A percentile compares a stretch with the other conserved stretches of the same genome.
These are phyloP conservation scores for Typhlichthys subterraneus DNA, from an alignment of 2,797 vertebrate genomes.

Conservation along the genomic window DNA sequence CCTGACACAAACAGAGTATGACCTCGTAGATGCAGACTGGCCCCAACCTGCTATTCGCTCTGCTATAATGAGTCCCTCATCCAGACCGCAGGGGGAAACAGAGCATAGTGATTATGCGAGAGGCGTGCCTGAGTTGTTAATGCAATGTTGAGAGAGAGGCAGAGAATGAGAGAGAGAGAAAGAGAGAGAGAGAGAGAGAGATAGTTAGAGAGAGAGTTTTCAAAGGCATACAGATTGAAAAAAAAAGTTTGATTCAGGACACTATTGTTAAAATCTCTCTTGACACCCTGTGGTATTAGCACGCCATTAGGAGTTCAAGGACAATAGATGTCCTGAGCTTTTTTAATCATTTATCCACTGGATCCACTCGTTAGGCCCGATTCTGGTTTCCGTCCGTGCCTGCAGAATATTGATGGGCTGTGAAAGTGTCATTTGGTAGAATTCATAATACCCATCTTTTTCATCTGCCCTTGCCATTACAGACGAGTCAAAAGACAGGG, in stretches of 20 bases:
- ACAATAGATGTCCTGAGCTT: conserved; percentile 60
- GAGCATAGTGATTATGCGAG: conserved; percentile 65
- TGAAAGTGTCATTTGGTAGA: conserved; percentile 47
- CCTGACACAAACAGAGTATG: conserved; percentile 10
- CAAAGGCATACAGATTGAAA: conserved; percentile 47
- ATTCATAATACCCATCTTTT: conserved; percentile 49
- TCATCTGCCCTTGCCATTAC: conserved; percentile 43
- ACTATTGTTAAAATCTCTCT: conserved; percentile 67
- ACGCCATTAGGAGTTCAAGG: conserved; percentile 73
- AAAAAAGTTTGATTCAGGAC: conserved; percentile 63
- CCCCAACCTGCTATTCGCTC: conserved; percentile 36
- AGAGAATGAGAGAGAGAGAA: conserved; percentile 11
- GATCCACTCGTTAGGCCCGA: conserved; percentile 63
- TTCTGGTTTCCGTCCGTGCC: conserved; percentile 33
- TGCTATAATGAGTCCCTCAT: conserved; percentile 68
- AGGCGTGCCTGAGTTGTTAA: conserved; percentile 65
- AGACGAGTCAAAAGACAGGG: conserved; percentile 35
- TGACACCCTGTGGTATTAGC: conserved; percentile 65
- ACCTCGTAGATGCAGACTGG: conserved; percentile 39
- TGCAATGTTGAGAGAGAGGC: conserved; percentile 34
- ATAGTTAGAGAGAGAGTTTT: conserved; percentile 30
- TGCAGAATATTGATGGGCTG: conserved; percentile 67
- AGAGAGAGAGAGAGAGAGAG: conserved; percentile 8
- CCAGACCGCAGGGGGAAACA: conserved; percentile 55
- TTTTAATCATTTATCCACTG: conserved; percentile 68